Conservation (phyloP, 2,797 vertebrate genomes). For the Acridotheres tristis region DNA sequence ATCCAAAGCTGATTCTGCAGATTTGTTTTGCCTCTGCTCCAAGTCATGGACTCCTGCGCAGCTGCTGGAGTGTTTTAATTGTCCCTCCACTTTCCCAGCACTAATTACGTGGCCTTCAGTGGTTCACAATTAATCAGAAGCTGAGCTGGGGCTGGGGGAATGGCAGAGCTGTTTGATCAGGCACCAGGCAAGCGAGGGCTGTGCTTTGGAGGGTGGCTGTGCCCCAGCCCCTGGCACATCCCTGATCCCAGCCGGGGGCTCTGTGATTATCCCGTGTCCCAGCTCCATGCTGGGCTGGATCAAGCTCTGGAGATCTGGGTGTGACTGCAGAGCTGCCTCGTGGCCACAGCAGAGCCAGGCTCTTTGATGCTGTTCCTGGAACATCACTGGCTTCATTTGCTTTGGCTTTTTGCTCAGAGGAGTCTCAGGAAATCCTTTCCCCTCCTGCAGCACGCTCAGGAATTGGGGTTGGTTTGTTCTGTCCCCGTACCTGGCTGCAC, state of each 20-base stretch:
- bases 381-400: accelerated
- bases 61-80: background rate
- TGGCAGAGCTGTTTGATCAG: background rate
- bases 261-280: no score
- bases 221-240: background rate
- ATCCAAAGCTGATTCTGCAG: background rate
- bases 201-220: background rate
- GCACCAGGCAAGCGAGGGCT: background rate
- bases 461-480: background rate
- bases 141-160: background rate
- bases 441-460: accelerated
- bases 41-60: accelerated
- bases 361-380: background rate
- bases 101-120: background rate
- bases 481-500: background rate
- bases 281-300: background rate
- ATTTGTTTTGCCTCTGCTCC: background rate
- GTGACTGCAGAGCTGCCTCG: background rate
- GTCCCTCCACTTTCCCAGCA: background rate
- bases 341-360: background rate
- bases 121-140: background rate
- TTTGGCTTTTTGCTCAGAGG: background rate
- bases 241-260: background rate
- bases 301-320: background rate
- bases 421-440: background rate